A percentile compares a stretch with the other conserved stretches of the same genome.
Evolutionary conservation across 2,797 vertebrate species (phyloP).

Genomic region (Simalia tracyae): DNA sequence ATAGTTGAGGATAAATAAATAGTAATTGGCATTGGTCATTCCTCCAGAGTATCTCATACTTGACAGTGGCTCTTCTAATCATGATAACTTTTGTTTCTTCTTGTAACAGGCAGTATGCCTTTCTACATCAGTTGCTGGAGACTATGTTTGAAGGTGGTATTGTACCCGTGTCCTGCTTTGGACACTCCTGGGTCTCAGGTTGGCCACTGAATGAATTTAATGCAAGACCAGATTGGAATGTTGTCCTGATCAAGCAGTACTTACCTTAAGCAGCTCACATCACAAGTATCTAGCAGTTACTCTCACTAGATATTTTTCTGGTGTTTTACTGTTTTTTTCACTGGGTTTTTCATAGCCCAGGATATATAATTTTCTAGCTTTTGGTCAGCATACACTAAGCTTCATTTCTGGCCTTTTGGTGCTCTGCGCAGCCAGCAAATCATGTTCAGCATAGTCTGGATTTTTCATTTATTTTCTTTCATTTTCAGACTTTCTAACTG

Average conservation of each 20-base stretch:
- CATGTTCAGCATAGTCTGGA: neutral
- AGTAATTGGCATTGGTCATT: neutral
- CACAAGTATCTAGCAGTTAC: neutral
- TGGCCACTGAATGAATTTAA: neutral
- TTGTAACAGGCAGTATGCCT: neutral
- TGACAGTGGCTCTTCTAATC: neutral
- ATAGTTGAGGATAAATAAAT: neutral
- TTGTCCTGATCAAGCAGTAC: neutral
- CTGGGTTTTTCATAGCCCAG: neutral
- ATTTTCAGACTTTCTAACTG: neutral
- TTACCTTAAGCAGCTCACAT: neutral
- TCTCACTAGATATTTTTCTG: neutral
- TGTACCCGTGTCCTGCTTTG: neutral
- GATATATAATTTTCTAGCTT: neutral
- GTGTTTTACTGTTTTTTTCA: neutral
- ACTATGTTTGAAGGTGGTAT: neutral
- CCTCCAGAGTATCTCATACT: neutral
- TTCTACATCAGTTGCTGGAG: neutral
- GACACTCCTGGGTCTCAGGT: neutral
- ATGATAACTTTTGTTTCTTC: neutral
- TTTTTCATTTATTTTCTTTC: neutral
- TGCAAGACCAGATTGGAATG: neutral
- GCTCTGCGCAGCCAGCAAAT: neutral
- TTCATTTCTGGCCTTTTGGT: neutral
- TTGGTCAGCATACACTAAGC: neutral